A percentile compares a stretch with the other conserved stretches of the same genome.
Conservation (phyloP, 2,797 vertebrate genomes). For the Streptopelia turtur region DNA sequence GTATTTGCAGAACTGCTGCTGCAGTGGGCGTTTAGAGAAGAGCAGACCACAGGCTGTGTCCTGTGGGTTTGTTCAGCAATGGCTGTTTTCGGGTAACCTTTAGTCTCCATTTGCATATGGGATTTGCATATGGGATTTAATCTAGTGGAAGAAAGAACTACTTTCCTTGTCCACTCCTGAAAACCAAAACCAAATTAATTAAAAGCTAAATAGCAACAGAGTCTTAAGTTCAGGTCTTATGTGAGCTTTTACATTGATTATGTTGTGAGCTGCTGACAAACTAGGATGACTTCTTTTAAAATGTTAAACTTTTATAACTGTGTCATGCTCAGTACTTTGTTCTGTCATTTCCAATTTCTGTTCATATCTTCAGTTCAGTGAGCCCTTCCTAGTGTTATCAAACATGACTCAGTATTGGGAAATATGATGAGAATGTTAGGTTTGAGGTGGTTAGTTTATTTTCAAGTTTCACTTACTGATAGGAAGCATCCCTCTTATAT, state of each 20-base stretch:
- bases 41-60: not conserved
- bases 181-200: too few species aligned
- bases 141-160: too few species aligned
- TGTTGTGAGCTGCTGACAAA: not conserved
- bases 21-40: accelerated
- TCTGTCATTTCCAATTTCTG: slow-evolving; percentile 1
- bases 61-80: not conserved
- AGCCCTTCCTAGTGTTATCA: not conserved
- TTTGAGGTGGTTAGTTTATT: not conserved
- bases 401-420: not conserved
- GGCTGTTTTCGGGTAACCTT: not conserved
- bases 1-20: not conserved
- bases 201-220: too few species aligned
- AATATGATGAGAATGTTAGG: not conserved
- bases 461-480: not conserved
- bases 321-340: not conserved
- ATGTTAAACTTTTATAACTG: not conserved
- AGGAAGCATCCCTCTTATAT: not conserved
- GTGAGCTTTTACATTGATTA: not conserved
- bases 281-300: not conserved
- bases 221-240: too few species aligned
- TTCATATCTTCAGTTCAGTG: not conserved
- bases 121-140: too few species aligned
- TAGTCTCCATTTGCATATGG: too few species aligned
- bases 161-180: too few species aligned